These are phyloP conservation scores for Mastacembelus armatus DNA, from an alignment of 2,797 vertebrate genomes.

Conservation along the genomic window DNA sequence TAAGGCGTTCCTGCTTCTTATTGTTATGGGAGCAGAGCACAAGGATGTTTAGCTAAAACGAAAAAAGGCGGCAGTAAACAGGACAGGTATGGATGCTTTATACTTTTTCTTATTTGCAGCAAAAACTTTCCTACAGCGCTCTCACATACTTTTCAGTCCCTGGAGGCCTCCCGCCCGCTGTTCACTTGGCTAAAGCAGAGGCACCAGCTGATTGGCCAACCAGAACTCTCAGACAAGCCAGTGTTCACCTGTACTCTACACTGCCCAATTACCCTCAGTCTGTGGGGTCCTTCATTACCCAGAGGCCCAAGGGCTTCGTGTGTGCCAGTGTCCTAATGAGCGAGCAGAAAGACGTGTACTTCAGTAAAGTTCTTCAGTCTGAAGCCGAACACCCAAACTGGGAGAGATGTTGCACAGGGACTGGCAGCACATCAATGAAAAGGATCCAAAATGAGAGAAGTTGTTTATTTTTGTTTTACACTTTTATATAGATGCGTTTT, in stretches of 20 bases:
- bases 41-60: conserved; percentile 29
- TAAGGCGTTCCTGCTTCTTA: conserved; percentile 38
- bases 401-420: conserved; percentile 10
- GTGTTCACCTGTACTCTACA: conserved; percentile 81
- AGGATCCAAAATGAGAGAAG: too few species aligned
- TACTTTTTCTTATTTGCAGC: conserved; percentile 44
- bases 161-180: conserved; percentile 53
- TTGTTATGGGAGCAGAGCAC: conserved; percentile 38
- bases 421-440: too few species aligned
- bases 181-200: conserved; percentile 66
- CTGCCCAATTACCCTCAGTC: conserved; percentile 84
- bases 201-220: conserved; percentile 80
- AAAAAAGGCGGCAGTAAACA: conserved; percentile 45
- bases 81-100: conserved; percentile 46
- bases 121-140: conserved; percentile 67
- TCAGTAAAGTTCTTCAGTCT: conserved; percentile 39
- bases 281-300: conserved; percentile 80
- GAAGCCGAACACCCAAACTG: conserved; percentile 15
- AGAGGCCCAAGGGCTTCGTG: conserved; percentile 76
- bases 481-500: too few species aligned
- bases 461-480: too few species aligned
- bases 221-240: conserved; percentile 76
- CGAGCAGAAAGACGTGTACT: conserved; percentile 54
- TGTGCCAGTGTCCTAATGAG: conserved; percentile 81
- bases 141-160: conserved; percentile 64